Percentiles rank a stretch among this genome's conserved stretches.
Conservation (phyloP, 2,888 invertebrate species). For the Drosophila siamana region DNA sequence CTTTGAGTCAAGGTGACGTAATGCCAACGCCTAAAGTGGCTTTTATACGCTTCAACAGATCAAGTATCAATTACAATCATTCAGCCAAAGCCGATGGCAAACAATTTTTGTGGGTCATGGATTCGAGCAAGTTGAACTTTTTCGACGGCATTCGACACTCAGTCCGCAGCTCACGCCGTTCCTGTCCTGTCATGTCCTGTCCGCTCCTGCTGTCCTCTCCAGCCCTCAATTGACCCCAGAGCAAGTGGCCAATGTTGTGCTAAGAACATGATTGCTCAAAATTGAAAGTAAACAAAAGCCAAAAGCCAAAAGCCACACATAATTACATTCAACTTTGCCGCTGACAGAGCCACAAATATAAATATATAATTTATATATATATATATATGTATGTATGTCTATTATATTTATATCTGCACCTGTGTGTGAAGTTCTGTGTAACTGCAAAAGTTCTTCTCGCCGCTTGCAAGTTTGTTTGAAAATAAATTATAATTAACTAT, state of each 20-base stretch:
- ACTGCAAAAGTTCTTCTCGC: conserved; percentile 50
- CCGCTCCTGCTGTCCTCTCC: too few species aligned
- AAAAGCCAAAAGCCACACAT: conserved; percentile 1
- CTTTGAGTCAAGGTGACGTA: conserved; percentile 75
- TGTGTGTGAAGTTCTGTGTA: conserved; percentile 20
- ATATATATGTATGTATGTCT: neutral
- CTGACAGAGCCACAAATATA: too few species aligned
- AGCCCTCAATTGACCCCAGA: neutral
- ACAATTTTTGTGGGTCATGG: conserved; percentile 52
- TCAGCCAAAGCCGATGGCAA: conserved; percentile 49
- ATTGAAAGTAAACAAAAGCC: conserved; percentile 17
- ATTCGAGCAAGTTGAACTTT: conserved; percentile 18
- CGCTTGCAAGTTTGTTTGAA: conserved; percentile 53
- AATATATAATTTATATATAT: conserved; percentile 5
- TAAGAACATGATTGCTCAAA: conserved; percentile 7
- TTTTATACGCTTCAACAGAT: conserved; percentile 76
- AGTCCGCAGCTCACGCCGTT: too few species aligned
- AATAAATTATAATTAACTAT: conserved; percentile 68
- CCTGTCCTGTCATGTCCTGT: too few species aligned
- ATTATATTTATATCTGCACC: conserved; percentile 1
- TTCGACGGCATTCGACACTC: neutral
- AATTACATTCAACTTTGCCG: conserved; percentile 10
- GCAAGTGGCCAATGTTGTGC: conserved; percentile 1
- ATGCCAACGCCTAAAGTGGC: conserved; percentile 76
- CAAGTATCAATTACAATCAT: conserved; percentile 77